Base-by-base conservation (phyloP, 2,113 vertebrate genomes). In the Oenanthe oenanthe region DNA sequence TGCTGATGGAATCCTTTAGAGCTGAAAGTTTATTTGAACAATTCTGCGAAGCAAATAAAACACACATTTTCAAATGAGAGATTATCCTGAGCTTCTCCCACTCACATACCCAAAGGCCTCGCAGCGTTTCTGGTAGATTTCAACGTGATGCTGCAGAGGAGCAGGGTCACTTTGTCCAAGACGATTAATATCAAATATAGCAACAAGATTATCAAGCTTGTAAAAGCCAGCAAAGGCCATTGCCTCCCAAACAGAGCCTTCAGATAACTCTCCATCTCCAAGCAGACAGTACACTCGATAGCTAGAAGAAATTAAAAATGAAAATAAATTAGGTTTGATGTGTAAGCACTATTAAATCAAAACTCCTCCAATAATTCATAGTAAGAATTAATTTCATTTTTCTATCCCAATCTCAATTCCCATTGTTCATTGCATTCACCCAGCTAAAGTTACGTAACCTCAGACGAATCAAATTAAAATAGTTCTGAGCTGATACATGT, bases 211-310 rank as follows among this genome's bases (percentile, higher is more conserved):
- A 97, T 99, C 98, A 76, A 99, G 98, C 90, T 99, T 99, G 97
- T 99, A 99, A 96, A 98, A 97, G 50, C 98, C 98, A 42, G 99
- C 99, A 45, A 99, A 99, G n/a, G 98, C 98, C 99, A 99, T 99
- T 94, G 99, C 99, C 94, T 99, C 99, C 99, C 99, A 99, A 73
- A 99, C 98, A 10, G 99, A 98, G 38, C 99, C 99, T 97, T 99
- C 99, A 1, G 99, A 99, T 87, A 99, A 94, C 97, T 99, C 99
- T 19, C 99, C 99, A 65, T 99, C 99, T 63, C 99, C 99, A 93
- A 99, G 96, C 96, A 99, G 63, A 95, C 99, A 99, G 92, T 98
- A 99, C 68, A 99, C 99, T 10, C 98, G 98, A 94, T 99, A 99
- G 95, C 99, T 99, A 95, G 22, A 92, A 85, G 32, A 86, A 77